Base-by-base conservation (phyloP, 2,113 vertebrate genomes). In the Dicaeum eximium region DNA sequence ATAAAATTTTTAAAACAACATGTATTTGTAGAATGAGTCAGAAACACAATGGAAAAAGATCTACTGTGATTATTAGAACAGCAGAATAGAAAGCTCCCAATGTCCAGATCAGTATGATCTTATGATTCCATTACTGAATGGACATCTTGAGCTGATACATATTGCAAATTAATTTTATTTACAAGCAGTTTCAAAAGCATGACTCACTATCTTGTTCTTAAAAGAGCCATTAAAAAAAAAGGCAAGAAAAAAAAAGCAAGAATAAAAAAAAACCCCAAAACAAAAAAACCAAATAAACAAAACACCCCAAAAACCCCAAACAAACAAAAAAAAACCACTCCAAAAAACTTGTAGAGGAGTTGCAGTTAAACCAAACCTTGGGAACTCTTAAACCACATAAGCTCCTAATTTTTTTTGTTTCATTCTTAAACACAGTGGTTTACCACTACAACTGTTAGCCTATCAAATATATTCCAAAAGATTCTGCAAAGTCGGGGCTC, bases 241-340 rank as follows among this genome's bases (percentile, higher is more conserved):
- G 5, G 10, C 5, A 80, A 7, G 7, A 71, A 24, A 13, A 27
- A 24, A 44, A 44, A 44, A 18, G 42, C 17, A 19, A 18, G 7
- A 44, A 44, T 4, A 19, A 25, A 40, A 40, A 13, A 2, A 2
- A 18, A 35, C 27, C 15, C 28, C 25, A 35, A 24, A 45, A 30
- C 22, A 6, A 42, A 28, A 31, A 35, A 27, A 21, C 28, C 20
- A 28, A 28, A 9, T 19, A 57, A 45, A 12, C 19, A 22, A n/a
- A 38, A 27, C 19, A 37, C 13, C 15, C 21, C 4, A 23, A 24
- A 7, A 13, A 1, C 20, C 3, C 1, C 15, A 45, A 45, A 2
- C 7, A 54, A 44, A 56, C 23, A 42, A 11, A 12, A 35, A 35
- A 13, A 33, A 47, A 13, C 5, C 28, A 8, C 7, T 2, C 27